These are phyloP conservation scores for Labeo catla DNA, from an alignment of 2,113 vertebrate species.

Conservation along the genomic window DNA sequence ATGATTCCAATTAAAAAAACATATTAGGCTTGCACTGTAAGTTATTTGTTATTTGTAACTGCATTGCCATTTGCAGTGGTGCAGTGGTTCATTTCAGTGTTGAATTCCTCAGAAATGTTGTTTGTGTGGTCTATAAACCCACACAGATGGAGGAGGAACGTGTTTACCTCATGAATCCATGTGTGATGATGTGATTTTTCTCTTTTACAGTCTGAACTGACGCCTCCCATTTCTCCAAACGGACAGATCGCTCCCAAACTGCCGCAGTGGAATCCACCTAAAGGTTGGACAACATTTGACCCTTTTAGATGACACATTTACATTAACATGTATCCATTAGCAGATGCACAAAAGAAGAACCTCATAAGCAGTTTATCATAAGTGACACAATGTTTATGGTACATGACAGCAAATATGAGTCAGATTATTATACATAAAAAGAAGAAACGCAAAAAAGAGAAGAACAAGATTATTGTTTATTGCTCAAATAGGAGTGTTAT, in stretches of 20 bases:
- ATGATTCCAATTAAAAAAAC: too few species aligned
- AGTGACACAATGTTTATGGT: not conserved
- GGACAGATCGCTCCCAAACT: conserved; percentile 51
- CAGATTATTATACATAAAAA: not conserved
- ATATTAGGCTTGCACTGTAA: too few species aligned
- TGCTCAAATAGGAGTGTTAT: not conserved
- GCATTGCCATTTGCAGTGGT: too few species aligned
- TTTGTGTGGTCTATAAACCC: too few species aligned
- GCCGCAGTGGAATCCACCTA: conserved; percentile 54
- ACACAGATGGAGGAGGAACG: not conserved
- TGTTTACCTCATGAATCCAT: not conserved
- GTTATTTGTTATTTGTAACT: too few species aligned
- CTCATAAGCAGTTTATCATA: not conserved
- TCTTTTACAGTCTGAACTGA: conserved; percentile 55
- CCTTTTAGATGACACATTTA: not conserved
- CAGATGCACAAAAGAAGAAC: not conserved
- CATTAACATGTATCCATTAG: not conserved
- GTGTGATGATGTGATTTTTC: not conserved
- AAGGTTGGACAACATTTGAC: conserved; percentile 43
- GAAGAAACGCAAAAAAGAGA: too few species aligned
- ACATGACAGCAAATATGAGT: not conserved
- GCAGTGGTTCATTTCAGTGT: not conserved
- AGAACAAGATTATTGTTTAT: too few species aligned
- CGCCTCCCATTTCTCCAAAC: conserved; percentile 51
- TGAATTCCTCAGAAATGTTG: too few species aligned